These are phyloP conservation scores for Helarctos malayanus DNA, from an alignment of 2,797 vertebrate species.

Conservation along the genomic window DNA sequence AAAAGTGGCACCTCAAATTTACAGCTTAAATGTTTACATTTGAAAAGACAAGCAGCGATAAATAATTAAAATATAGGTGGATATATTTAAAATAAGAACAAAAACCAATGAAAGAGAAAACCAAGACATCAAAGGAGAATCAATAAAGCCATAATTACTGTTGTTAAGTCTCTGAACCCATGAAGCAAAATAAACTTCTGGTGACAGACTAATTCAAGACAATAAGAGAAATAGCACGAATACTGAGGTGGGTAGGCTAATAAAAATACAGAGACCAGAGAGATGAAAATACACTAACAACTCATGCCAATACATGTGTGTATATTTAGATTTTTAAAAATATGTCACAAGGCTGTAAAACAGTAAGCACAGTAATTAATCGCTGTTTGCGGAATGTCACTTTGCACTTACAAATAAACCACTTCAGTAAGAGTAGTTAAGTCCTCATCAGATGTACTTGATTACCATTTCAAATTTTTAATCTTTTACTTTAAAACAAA, in stretches of 20 bases:
- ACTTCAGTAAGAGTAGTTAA: neutral
- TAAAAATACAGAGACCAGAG: neutral
- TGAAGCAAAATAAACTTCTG: neutral
- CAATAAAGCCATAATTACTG: neutral
- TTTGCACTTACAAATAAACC: neutral
- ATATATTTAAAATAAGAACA: neutral
- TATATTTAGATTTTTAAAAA: neutral
- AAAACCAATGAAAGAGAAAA: neutral
- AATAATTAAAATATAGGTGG: neutral
- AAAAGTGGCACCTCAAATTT: neutral
- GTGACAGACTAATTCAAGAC: neutral
- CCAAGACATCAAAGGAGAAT: neutral
- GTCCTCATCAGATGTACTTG: neutral
- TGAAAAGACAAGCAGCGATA: neutral
- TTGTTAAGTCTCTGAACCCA: neutral
- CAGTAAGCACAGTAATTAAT: neutral
- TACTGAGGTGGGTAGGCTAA: neutral
- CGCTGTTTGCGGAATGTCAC: neutral
- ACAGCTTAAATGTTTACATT: neutral
- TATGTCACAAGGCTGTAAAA: neutral
- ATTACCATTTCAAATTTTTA: neutral
- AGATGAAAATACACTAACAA: neutral
- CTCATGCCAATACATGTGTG: neutral
- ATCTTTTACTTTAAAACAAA: conserved; percentile 2
- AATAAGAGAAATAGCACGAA: neutral